Evolutionary conservation across 2,113 vertebrate genomes (phyloP).

Genomic region (Nicator chloris): DNA sequence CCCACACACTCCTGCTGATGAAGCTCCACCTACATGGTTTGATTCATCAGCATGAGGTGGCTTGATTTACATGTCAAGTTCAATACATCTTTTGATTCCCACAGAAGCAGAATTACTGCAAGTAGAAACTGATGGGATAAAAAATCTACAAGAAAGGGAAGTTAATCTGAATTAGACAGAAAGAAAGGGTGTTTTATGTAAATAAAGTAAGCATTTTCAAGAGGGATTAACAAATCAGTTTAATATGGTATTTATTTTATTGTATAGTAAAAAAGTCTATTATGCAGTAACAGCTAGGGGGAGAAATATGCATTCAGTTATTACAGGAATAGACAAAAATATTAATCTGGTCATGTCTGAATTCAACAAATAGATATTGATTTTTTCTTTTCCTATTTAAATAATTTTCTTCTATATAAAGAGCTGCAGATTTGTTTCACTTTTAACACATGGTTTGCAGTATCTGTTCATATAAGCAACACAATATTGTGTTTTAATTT

Average conservation of each 20-base stretch:
- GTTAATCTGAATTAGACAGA: not conserved
- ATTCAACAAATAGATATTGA: not conserved
- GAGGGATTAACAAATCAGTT: not conserved
- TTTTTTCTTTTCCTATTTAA: not conserved
- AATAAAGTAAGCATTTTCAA: not conserved
- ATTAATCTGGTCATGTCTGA: not conserved
- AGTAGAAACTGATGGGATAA: not conserved
- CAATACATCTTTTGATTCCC: not conserved
- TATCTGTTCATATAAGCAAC: not conserved
- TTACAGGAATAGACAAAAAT: not conserved
- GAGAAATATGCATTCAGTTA: not conserved
- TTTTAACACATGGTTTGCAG: not conserved
- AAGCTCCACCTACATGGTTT: not conserved
- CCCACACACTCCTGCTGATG: not conserved
- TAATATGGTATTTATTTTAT: not conserved
- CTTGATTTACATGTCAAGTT: not conserved
- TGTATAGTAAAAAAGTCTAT: not conserved
- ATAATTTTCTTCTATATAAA: not conserved
- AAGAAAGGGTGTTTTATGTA: not conserved
- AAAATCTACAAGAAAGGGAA: not conserved
- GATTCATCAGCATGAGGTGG: constrained; percentile 5
- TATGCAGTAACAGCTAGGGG: not conserved
- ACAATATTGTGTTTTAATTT: not conserved
- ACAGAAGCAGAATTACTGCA: not conserved
- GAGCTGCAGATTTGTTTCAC: not conserved